Conservation (phyloP, 30 jellyfish, hydroid and myxozoan species). For the Morbakka virulenta region DNA sequence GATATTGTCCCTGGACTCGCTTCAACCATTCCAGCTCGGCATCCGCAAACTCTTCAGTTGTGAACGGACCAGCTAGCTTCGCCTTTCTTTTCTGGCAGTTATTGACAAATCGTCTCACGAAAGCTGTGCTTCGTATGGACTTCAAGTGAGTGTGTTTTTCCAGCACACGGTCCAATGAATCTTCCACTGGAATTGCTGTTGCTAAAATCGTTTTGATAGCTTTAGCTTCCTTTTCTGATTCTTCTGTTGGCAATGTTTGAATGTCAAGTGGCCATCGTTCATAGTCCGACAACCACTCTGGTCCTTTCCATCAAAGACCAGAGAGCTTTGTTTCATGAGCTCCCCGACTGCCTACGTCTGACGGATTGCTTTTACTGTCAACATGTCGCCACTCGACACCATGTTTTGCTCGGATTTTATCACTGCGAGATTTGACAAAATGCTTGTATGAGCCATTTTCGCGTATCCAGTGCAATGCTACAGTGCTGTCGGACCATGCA, state of each 20-base stretch:
- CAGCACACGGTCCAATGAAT: not conserved
- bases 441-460: conserved; percentile 44
- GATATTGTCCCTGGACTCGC: conserved; percentile 23
- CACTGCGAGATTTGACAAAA: conserved; percentile 45
- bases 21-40: conserved; percentile 1
- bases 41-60: conserved; percentile 48
- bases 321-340: not conserved
- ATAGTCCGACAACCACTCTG: conserved; percentile 14
- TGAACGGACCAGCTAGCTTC: conserved; percentile 34
- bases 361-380: conserved; percentile 44
- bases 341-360: conserved; percentile 59
- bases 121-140: conserved; percentile 24
- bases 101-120: conserved; percentile 35
- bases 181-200: not conserved
- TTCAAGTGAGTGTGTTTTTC: conserved; percentile 1
- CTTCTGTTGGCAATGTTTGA: conserved; percentile 14
- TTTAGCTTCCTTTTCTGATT: conserved; percentile 39
- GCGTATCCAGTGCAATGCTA: conserved; percentile 48
- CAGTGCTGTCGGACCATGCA: conserved; percentile 66
- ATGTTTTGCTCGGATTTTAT: conserved; percentile 37
- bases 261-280: conserved; percentile 43
- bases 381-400: conserved; percentile 41
- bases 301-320: conserved; percentile 10
- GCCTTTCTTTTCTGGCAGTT: conserved; percentile 15
- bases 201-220: conserved; percentile 24